Conservation (phyloP, 2,113 vertebrate genomes). For the Chrysemys picta region DNA sequence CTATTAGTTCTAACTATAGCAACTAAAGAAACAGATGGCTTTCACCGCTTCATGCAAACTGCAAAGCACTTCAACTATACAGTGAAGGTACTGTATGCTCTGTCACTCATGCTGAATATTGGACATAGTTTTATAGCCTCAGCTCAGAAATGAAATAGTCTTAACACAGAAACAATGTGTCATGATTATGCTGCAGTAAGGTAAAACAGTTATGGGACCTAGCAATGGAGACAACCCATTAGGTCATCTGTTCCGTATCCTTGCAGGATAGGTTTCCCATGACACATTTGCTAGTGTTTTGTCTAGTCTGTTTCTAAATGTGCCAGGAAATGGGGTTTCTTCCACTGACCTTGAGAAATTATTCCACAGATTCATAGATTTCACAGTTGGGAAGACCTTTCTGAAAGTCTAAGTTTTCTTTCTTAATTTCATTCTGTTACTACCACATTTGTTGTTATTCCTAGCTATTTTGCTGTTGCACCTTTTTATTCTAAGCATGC, state of each 20-base stretch:
- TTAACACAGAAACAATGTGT: not conserved
- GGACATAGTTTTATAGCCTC: not conserved
- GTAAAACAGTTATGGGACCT: not conserved
- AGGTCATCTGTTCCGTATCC: not conserved
- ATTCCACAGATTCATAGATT: not conserved
- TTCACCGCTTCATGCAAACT: constrained; percentile 92
- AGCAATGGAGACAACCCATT: not conserved
- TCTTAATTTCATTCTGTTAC: not conserved
- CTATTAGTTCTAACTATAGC: constrained; percentile 94
- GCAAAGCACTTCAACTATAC: constrained; percentile 94
- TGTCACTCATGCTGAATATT: not conserved
- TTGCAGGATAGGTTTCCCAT: not conserved
- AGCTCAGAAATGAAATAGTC: not conserved
- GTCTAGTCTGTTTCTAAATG: not conserved
- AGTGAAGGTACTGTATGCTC: constrained; percentile 87
- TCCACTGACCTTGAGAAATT: not conserved
- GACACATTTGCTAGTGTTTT: not conserved
- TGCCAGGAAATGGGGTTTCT: not conserved
- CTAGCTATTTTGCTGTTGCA: not conserved
- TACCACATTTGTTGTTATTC: not conserved
- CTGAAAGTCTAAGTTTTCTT: not conserved
- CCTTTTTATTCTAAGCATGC: not conserved
- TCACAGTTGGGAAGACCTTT: not conserved
- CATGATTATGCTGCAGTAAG: not conserved
- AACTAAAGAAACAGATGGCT: constrained; percentile 94